These are phyloP conservation scores for Dolichomitus sp. DNA, from an alignment of 2,888 invertebrate genomes.

Conservation along the genomic window DNA sequence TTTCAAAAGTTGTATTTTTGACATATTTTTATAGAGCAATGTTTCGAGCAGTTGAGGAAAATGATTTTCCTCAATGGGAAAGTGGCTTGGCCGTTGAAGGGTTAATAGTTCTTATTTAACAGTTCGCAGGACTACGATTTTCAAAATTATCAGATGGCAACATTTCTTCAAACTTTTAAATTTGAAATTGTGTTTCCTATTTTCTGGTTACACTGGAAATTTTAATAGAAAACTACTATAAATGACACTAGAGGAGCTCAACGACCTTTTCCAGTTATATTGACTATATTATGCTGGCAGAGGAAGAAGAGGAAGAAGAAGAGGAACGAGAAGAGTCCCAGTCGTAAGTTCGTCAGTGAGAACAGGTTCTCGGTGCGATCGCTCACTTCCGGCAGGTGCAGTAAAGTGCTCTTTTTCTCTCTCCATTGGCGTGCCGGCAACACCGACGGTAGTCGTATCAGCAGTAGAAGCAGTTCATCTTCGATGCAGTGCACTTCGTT, in stretches of 20 bases:
- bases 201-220: background rate
- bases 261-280: conserved; percentile 33
- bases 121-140: too few species aligned
- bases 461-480: conserved; percentile 23
- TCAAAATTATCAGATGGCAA: background rate
- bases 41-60: too few species aligned
- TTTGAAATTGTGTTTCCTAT: background rate
- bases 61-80: too few species aligned
- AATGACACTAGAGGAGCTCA: background rate
- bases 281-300: conserved; percentile 8
- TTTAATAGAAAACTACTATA: conserved; percentile 17
- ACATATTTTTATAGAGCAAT: too few species aligned
- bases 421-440: conserved; percentile 17
- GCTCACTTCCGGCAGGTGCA: conserved; percentile 70
- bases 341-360: conserved; percentile 60
- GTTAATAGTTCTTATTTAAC: too few species aligned
- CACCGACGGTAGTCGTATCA: conserved; percentile 42
- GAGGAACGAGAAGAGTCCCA: conserved; percentile 26
- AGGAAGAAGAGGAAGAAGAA: conserved; percentile 19
- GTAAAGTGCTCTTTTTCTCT: conserved; percentile 43
- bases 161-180: background rate
- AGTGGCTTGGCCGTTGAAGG: too few species aligned
- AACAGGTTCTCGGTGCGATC: conserved; percentile 67
- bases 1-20: too few species aligned
- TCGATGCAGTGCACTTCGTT: conserved; percentile 9